Base-by-base conservation (phyloP, 1,140 invertebrate genomes). In the Babylonia areolata region DNA sequence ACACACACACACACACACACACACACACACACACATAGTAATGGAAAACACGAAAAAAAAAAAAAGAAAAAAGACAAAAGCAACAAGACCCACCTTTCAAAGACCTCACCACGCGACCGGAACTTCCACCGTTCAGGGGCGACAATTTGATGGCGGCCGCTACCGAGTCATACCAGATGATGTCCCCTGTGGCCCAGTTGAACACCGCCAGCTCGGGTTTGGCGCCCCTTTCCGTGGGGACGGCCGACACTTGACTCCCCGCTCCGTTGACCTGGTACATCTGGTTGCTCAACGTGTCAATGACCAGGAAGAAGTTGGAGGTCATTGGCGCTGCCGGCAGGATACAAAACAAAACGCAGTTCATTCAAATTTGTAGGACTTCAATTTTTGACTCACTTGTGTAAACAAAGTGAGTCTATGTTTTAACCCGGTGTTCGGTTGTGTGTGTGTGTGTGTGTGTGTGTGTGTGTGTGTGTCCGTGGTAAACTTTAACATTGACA, bases 1-100 rank as follows among this genome's bases (percentile, higher is more conserved):
- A 77, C 73, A 39, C 73, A 77, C 73, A 1, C 12, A 77, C 73
- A n/a, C n/a, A 73, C 69, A 77, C 73, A 77, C 73, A 77, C 73
- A 77, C 73, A 77, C 73, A 77, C 73, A 77, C 73, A 77, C 73
- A 37, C 73, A 77, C 73, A 77, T 33, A 77, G 31, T 35, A n/a
- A 77, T 33, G 37, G 31, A 77, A n/a, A 77, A 77, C 73, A 77
- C 73, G 31, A 12, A 77, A 5, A 77, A 5, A 77, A 20, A 51
- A 20, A 51, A 20, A 51, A 20, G 46, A 20, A 20, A 20, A 20
- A 20, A 20, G 46, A 20, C 9, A 20, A 20, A 20, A 20, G 46
- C n/a, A n/a, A 33, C n/a, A 75, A 35, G 33, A 64, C 58, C 23
- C 33, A 80, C 78, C 78, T 80, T 80, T n/a, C 31, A 80, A 31